Evolutionary conservation across 2,888 invertebrate species (phyloP).

Genomic region (Thalpophila matura): DNA sequence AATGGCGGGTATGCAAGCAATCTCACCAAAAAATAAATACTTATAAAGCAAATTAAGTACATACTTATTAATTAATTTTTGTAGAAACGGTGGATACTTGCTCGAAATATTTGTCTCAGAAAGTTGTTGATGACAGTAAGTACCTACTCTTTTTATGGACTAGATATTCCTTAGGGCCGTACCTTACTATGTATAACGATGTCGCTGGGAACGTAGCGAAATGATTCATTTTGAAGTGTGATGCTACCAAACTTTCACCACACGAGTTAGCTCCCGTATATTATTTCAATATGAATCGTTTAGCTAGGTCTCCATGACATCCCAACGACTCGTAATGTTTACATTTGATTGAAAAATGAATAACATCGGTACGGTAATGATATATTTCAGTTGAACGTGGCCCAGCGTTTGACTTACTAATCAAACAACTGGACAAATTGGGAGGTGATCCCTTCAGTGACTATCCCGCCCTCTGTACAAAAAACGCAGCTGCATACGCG

Average conservation of each 20-base stretch:
- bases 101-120: constrained; percentile 81
- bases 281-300: too few relatives aligned
- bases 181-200: too few relatives aligned
- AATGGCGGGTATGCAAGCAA: constrained; percentile 73
- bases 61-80: constrained; percentile 42
- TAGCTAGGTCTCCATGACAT: too few relatives aligned
- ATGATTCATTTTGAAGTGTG: too few relatives aligned
- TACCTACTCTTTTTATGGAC: too few relatives aligned
- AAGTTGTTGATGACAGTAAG: constrained; percentile 80
- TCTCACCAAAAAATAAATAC: neutral
- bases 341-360: too few relatives aligned
- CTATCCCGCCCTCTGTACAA: constrained; percentile 62
- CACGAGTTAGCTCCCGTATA: too few relatives aligned
- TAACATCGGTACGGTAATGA: too few relatives aligned
- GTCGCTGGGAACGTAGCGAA: too few relatives aligned
- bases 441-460: constrained; percentile 72
- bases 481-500: constrained; percentile 74
- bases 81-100: constrained; percentile 76
- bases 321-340: too few relatives aligned
- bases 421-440: constrained; percentile 69
- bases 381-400: constrained; percentile 77
- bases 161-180: too few relatives aligned
- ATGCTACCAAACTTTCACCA: too few relatives aligned
- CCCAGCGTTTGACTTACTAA: constrained; percentile 78
- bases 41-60: neutral